phyloP scores from a whole-genome alignment of 1,140 invertebrate species.

The Drosophila kanapiae region DNA sequence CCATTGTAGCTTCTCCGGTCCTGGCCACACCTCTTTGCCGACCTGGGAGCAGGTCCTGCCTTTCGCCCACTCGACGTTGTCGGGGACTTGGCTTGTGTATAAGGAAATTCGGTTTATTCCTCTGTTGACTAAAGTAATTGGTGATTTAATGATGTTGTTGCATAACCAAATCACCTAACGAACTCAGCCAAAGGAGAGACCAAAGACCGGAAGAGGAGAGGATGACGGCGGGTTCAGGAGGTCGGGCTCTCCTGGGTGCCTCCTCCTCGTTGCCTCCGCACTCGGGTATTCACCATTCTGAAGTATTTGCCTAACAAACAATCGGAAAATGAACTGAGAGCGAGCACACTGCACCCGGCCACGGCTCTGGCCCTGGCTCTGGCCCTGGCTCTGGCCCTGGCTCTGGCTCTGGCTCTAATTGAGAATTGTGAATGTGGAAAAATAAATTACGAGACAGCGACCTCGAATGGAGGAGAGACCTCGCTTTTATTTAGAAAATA shows the following conservation, averaged over 20 bases:
- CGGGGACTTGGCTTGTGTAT: conserved; percentile 57
- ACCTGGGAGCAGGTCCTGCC: conserved; percentile 1
- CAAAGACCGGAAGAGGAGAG: conserved; percentile 13
- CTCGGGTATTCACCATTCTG: conserved; percentile 62
- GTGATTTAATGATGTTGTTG: conserved; percentile 84
- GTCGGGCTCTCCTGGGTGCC: conserved; percentile 12
- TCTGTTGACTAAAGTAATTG: conserved; percentile 84
- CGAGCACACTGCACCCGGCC: conserved; percentile 17
- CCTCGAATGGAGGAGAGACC: conserved; percentile 3
- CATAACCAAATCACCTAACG: conserved; percentile 84
- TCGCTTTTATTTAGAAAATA: conserved; percentile 78
- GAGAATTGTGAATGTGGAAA: conserved; percentile 83
- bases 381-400: neutral
- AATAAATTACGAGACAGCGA: conserved; percentile 75
- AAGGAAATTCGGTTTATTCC: conserved; percentile 81
- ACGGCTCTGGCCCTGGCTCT: conserved; percentile 6
- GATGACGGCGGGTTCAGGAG: conserved; percentile 9
- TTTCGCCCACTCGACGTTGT: conserved; percentile 54
- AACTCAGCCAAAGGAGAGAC: conserved; percentile 44
- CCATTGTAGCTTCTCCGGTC: conserved; percentile 26
- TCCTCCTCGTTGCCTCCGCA: conserved; percentile 14
- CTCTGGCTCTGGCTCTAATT: conserved; percentile 58
- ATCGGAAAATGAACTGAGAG: conserved; percentile 76
- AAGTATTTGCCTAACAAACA: conserved; percentile 81
- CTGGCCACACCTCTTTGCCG: neutral